Conservation (phyloP, 2,797 vertebrate genomes). For the Phaenicophaeus curvirostris region DNA sequence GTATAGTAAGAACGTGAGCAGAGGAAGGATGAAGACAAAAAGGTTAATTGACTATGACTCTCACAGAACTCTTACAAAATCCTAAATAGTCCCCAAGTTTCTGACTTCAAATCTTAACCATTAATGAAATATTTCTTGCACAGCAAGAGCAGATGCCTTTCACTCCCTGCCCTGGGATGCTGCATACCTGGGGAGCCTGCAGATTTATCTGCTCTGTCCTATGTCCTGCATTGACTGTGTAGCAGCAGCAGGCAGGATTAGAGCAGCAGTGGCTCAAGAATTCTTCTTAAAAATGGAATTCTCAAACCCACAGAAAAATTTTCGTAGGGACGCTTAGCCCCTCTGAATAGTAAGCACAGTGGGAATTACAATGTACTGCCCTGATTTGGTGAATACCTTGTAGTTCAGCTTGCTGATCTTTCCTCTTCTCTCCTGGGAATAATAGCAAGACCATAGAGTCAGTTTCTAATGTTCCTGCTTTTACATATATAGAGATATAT, state of each 20-base stretch:
- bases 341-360: background rate
- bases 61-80: background rate
- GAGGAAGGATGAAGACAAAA: background rate
- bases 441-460: background rate
- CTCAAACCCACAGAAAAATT: background rate
- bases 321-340: background rate
- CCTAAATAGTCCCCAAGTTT: background rate
- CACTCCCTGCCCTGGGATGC: background rate
- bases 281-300: background rate
- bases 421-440: background rate
- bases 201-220: background rate
- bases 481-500: no score
- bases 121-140: background rate
- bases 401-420: background rate
- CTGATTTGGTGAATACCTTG: background rate
- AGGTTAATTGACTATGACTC: background rate
- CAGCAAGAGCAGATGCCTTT: background rate
- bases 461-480: background rate
- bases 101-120: background rate
- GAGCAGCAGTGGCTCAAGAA: background rate
- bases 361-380: background rate
- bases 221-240: fast-evolving
- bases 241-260: background rate
- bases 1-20: background rate
- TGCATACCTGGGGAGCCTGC: background rate